Evolutionary conservation across 35 echinoderm and acorn worm species (phyloP).

Genomic region (Heliocidaris erythrogramma): DNA sequence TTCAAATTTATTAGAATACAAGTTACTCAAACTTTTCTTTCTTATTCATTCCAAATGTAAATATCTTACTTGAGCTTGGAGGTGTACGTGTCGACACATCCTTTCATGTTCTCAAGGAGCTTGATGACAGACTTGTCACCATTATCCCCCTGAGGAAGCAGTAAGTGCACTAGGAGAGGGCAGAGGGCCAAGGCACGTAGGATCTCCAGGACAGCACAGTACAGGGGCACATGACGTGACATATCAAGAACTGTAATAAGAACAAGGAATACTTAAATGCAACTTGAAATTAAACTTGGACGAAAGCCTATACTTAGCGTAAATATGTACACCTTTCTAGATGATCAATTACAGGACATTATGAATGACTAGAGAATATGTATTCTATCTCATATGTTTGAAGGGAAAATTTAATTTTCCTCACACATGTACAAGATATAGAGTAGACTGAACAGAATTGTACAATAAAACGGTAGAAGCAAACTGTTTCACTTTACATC

Average conservation of each 20-base stretch:
- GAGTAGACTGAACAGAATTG: no score
- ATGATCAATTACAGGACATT: neutral
- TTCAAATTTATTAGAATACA: neutral
- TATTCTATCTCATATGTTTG: no score
- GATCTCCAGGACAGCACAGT: conserved; percentile 82
- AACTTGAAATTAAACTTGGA: neutral
- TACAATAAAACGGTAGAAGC: no score
- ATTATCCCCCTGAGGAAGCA: conserved; percentile 75
- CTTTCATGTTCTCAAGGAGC: conserved; percentile 91
- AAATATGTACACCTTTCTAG: no score
- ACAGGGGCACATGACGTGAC: conserved; percentile 93
- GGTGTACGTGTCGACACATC: conserved; percentile 95
- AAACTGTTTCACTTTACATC: no score
- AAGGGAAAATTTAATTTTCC: no score
- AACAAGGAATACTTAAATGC: neutral
- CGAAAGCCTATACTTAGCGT: no score
- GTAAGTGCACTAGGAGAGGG: conserved; percentile 70
- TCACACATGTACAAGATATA: no score
- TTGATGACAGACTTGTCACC: conserved; percentile 62
- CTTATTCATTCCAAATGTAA: neutral
- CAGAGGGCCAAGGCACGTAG: conserved; percentile 74
- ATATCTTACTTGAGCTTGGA: conserved; percentile 88
- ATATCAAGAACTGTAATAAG: conserved; percentile 86
- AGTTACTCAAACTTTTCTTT: neutral
- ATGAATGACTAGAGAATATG: neutral